These are phyloP conservation scores for Tanytarsus gracilentus DNA, from an alignment of 2,888 invertebrate species.

Conservation along the genomic window DNA sequence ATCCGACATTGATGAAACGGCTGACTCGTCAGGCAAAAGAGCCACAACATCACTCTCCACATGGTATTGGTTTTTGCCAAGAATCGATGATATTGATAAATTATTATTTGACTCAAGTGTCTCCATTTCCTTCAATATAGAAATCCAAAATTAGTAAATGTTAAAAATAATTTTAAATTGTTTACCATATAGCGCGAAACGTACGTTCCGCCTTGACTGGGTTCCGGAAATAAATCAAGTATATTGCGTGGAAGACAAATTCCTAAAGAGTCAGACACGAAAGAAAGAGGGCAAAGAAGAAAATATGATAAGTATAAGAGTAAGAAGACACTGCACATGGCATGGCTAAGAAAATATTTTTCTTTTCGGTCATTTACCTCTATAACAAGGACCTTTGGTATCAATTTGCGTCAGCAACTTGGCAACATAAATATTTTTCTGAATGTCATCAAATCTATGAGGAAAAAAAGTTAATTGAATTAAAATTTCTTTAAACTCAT, in stretches of 20 bases:
- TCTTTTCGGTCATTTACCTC: slow-evolving; percentile 34
- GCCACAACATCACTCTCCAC: slow-evolving; percentile 39
- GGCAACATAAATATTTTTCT: slow-evolving; percentile 40
- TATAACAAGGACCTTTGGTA: slow-evolving; percentile 41
- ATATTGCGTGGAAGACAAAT: slow-evolving; percentile 43
- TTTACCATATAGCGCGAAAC: slow-evolving; percentile 42
- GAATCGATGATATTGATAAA: slow-evolving; percentile 36
- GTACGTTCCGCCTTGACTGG: slow-evolving; percentile 40
- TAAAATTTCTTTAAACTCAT: not conserved
- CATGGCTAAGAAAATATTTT: too few species aligned
- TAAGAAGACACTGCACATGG: too few species aligned
- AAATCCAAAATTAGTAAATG: too few species aligned
- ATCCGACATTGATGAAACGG: slow-evolving; percentile 44
- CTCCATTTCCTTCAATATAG: slow-evolving; percentile 41
- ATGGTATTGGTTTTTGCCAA: slow-evolving; percentile 37
- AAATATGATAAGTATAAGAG: too few species aligned
- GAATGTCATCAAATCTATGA: slow-evolving; percentile 37
- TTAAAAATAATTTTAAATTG: too few species aligned
- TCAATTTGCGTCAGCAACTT: slow-evolving; percentile 40
- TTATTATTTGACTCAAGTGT: slow-evolving; percentile 37
- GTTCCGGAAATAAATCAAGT: slow-evolving; percentile 40
- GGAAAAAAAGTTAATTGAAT: not conserved
- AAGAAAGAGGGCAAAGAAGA: too few species aligned
- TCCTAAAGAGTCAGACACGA: slow-evolving; percentile 34
- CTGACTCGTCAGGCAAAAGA: slow-evolving; percentile 36